Conservation (phyloP, 2,113 vertebrate genomes). For the Otocyon megalotis region DNA sequence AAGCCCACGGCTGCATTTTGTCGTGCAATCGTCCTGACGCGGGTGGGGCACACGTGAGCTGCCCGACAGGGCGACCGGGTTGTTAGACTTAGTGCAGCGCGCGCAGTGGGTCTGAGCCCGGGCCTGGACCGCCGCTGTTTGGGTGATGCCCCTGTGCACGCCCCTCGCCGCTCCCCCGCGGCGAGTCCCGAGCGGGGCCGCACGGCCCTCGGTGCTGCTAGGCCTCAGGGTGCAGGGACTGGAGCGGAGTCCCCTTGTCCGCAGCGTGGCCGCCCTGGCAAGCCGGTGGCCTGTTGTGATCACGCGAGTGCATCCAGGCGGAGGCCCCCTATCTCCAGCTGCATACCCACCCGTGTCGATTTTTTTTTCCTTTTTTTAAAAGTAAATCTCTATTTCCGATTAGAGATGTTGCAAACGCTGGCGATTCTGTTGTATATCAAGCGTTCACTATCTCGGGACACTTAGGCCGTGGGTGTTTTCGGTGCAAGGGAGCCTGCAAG, state of each 20-base stretch:
- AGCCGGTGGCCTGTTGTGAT: not conserved
- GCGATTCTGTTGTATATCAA: not conserved
- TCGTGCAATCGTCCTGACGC: too few relatives aligned
- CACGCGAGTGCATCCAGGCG: not conserved
- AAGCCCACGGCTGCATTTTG: too few relatives aligned
- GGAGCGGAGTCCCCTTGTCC: not conserved
- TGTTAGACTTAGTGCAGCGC: too few relatives aligned
- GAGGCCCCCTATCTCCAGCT: too few relatives aligned
- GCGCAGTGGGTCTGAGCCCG: too few relatives aligned
- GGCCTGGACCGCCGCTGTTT: not conserved
- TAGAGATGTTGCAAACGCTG: not conserved
- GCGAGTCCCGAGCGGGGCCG: not conserved
- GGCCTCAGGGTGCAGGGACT: rapidly evolving
- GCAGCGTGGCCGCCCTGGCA: not conserved
- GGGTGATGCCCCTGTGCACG: too few relatives aligned
- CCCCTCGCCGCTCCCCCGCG: rapidly evolving
- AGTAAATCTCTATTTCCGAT: not conserved
- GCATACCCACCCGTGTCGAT: too few relatives aligned
- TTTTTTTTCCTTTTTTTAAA: not conserved
- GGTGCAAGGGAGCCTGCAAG: rapidly evolving
- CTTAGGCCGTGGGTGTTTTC: not conserved
- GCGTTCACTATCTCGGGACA: rapidly evolving
- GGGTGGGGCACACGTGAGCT: too few relatives aligned
- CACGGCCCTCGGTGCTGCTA: not conserved
- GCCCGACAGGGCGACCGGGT: too few relatives aligned